Evolutionary conservation across 2,888 invertebrate species (phyloP), one percentile per base, ranked within the genome.

Genomic region (Athetis lepigone): DNA sequence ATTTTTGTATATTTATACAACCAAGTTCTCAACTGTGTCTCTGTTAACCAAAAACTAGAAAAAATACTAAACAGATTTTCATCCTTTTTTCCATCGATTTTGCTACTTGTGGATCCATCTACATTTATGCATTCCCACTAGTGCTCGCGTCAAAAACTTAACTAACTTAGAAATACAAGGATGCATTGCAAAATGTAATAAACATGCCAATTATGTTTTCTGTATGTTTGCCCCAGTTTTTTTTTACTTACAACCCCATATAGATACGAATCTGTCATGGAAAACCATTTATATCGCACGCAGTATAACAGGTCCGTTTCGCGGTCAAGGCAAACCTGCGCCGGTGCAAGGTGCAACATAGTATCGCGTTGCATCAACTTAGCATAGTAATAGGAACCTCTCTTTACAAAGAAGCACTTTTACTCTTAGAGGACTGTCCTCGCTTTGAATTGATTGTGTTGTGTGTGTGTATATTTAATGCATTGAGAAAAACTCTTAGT

Each of bases 311-410:
- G 81, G 85, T 84, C 79, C 64, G 54, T 71, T 79, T 84, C 83
- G 82, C 88, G 90, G 90, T 86, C 90, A 90, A 90, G 90, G 90
- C 86, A 69, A 90, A 64, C 68, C 23, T 59, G 67, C 47, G 50
- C 79, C 50, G 46, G 52, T 68, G 73, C 83, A 80, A 82, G 80
- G 83, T 80, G 83, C 80, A 76, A 75, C 64, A 65, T 71, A 77
- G 70, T 85, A 83, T 87, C 87, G 64, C 63, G 70, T 87, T 83
- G 79, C 84, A 82, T 69, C 64, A 50, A 73, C 61, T 61, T 77
- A 80, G 56, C 61, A 51, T 46, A 46, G 61, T 71, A 63, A 59
- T 43, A 66, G 60, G 54, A 66, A 50, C 59, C 54, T 54, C 37
- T 5, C 37, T 60, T 71, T 37, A 56, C 52, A 46, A 61, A 68